Conservation (phyloP, 2,113 vertebrate species). For the Notarius lentiginosus region DNA sequence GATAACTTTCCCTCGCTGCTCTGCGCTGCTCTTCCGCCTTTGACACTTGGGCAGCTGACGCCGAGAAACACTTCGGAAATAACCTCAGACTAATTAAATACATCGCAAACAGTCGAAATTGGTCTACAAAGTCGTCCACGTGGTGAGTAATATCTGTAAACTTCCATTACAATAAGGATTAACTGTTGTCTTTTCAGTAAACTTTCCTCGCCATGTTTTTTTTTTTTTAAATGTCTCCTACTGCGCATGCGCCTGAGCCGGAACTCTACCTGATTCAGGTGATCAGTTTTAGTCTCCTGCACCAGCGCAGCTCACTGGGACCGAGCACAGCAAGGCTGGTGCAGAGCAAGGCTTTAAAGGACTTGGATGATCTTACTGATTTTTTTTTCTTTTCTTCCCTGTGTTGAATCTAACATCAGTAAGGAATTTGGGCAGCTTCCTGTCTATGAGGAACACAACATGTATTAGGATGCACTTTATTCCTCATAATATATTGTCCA, state of each 20-base stretch:
- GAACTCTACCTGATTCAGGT: conserved; percentile 72
- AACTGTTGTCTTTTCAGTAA: conserved; percentile 35
- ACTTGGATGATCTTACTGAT: background rate
- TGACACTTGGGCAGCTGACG: conserved; percentile 8
- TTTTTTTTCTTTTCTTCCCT: too few relatives aligned
- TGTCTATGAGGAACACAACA: background rate
- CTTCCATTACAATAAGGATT: background rate
- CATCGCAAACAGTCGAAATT: background rate
- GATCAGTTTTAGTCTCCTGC: background rate
- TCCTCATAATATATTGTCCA: background rate
- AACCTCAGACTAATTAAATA: background rate
- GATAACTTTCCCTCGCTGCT: background rate
- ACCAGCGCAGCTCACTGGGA: background rate
- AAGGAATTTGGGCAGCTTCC: background rate
- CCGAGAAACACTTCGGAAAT: background rate
- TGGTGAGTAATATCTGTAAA: conserved; percentile 58
- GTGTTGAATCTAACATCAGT: background rate
- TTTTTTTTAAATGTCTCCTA: background rate
- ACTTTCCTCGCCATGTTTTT: conserved; percentile 54
- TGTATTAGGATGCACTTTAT: background rate
- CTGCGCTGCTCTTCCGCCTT: conserved; percentile 42
- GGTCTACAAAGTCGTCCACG: background rate
- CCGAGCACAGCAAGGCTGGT: too few relatives aligned
- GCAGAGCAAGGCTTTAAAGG: background rate
- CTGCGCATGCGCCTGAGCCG: conserved; percentile 62